Evolutionary conservation across 2,888 invertebrate species (phyloP), one percentile per base, ranked within the genome.

Genomic region (Drosophila rubida): DNA sequence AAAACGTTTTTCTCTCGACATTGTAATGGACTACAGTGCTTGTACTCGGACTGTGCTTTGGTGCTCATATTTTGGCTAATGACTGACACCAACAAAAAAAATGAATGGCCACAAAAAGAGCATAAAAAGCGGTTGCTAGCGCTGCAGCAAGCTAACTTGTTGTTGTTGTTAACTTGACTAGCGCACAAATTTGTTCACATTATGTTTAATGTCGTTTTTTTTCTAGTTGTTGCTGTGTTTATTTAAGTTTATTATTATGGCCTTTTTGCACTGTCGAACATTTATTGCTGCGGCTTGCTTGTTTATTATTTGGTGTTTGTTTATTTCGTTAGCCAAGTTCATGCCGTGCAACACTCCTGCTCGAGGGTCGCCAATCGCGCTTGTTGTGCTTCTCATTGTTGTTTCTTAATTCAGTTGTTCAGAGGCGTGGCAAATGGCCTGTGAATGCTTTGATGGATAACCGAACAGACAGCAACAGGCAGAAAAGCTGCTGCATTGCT

Each of bases 11-110:
- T 25, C 54, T 2, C 27, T 32, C 14, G 2, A 54, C 54, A 41
- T 53, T 53, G 14, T 14, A 44, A 35, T 42, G 14, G 32, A 51
- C 44, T 59, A 45, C 35, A 22, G 44, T 25, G 16, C n/a, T 19
- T 3, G 42, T 41, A 19, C 16, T 41, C 27, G 45, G 23, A 30
- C 44, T 30, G 57, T 16, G 62, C 55, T 57, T 49, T 64, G 62
- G 59, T 66, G 77, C 50, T 87, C 67, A 83, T 71, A 83, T 85
- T 86, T 85, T 85, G 82, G 86, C 82, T 84, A 84, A 84, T 85
- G 82, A 78, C 71, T 73, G 87, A 25, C 82, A 71, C 87, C 74
- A 65, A 69, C 65, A 84, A 72, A 68, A 78, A 75, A 59, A 60
- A 63, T 61, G 46, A 50, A 27, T 44, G 62, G 46, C 75, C 72